Evolutionary conservation across 2,888 invertebrate genomes (phyloP), one percentile per base, ranked within the genome.

Genomic region (Microctonus aethiopoides): DNA sequence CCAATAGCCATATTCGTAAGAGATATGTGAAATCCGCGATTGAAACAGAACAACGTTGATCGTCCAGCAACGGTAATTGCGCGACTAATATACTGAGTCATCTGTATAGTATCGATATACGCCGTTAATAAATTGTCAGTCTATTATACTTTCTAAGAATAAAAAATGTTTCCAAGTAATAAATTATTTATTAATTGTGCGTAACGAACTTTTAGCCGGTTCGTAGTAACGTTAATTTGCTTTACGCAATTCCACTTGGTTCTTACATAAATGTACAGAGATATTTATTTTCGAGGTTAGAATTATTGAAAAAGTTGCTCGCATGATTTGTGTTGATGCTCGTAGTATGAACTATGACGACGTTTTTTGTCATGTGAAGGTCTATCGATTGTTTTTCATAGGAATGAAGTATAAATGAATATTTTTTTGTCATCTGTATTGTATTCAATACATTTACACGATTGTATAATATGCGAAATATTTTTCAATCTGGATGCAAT

Each of bases 1-100:
- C 83, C 77, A 72, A 85, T 83, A 80, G 83, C 83, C 86, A 86
- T 86, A 75, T 82, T 84, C 79, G 56, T 74, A 1, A 77, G 64
- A 10, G 84, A 79, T 24, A 76, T 41, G 68, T 80, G 84, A 78
- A 85, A 77, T 13, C 67, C 63, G 63, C 83, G 78, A 34, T 70
- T 41, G 7, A 79, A 66, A 79, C 72, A 80, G 73, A 57, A 74
- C 67, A 81, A 59, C 29, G 80, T 73, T 60, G 77, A 75, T 64
- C 76, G 78, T 72, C 74, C 73, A 32, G 74, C 68, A 62, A 75
- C 67, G 36, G 75, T 75, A 80, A 83, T 77, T 74, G 74, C 76
- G 70, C 80, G 81, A 75, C 64, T 78, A 32, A 78, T 64, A 57
- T 83, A 70, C 70, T 74, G 80, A 72, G 75, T 84, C 83, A 82